These are phyloP conservation scores for Empidonax alnorum DNA, from an alignment of 2,113 vertebrate species.

Conservation along the genomic window DNA sequence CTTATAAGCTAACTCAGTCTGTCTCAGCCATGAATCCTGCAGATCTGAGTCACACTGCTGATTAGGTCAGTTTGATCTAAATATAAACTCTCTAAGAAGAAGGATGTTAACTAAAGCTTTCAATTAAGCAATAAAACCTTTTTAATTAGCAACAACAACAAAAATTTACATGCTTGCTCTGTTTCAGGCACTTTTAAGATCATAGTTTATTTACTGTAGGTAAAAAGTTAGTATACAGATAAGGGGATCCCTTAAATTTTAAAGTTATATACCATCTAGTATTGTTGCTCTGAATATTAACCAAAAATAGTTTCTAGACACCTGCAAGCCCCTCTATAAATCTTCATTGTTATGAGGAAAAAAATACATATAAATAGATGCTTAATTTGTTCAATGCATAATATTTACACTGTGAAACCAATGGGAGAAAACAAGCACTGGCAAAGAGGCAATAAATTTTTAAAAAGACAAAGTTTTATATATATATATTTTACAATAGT, in stretches of 20 bases:
- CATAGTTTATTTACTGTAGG: constrained; percentile 88
- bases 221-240: constrained; percentile 90
- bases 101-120: constrained; percentile 12
- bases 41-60: neutral
- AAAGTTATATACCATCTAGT: constrained; percentile 80
- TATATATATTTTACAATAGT: constrained; percentile 44
- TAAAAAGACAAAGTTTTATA: constrained; percentile 64
- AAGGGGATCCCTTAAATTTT: constrained; percentile 82
- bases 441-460: constrained; percentile 70
- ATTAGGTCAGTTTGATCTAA: neutral
- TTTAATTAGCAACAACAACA: constrained; percentile 59
- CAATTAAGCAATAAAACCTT: neutral
- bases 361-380: constrained; percentile 47
- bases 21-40: neutral
- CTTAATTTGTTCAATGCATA: constrained; percentile 73
- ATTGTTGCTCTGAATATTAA: constrained; percentile 76
- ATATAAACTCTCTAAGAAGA: constrained; percentile 2
- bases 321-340: constrained; percentile 73
- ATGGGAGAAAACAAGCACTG: constrained; percentile 73
- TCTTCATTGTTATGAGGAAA: constrained; percentile 67
- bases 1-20: neutral
- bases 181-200: constrained; percentile 90
- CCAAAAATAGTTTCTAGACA: constrained; percentile 67
- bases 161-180: constrained; percentile 72
- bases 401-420: constrained; percentile 78